Base-by-base conservation (phyloP, 2,888 invertebrate species). In the Cerastoderma edule region DNA sequence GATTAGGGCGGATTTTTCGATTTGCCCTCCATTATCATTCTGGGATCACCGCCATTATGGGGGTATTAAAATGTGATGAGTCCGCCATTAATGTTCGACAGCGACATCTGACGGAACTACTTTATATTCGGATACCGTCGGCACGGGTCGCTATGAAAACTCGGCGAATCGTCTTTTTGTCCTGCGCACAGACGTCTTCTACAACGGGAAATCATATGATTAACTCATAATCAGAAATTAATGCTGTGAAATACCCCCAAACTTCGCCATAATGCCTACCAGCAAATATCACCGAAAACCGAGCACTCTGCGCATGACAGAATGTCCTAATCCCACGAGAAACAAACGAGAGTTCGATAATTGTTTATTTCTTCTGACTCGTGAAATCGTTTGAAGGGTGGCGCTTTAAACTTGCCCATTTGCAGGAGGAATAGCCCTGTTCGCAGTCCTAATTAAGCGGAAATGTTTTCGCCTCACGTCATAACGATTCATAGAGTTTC, bases 211-310 rank as follows among this genome's bases (percentile, higher is more conserved):
- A 60, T 64, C 56, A 53, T 28, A 57, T 75, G 80, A 80, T 80
- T 80, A 76, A 71, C 67, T 73, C 56, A 70, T 73, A 73, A 80
- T 80, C 70, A 73, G 46, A 32, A 69, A 67, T 73, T 80, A 76
- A 80, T 80, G 57, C 73, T 67, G 66, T 68, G 33, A 71, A 75
- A 67, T 70, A 67, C 70, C 54, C 70, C 72, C 72, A 67, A 46
- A 57, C 48, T 67, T 67, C 66, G 53, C 65, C 70, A 50, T 71
- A 66, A 70, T 67, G 70, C 66, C 54, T 70, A 44, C 75, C 53
- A 63, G 50, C 60, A 67, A 65, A 28, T 2, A 16, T 56, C 44
- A 33, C 22, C 16, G 6, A 32, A 57, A 68, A 68, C 68, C 68
- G 19, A 44, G 39, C 39, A 28, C 44, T 67, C 22, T 30, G 64